Base-by-base conservation (phyloP, 2,797 vertebrate genomes). In the Champsocephalus gunnari region DNA sequence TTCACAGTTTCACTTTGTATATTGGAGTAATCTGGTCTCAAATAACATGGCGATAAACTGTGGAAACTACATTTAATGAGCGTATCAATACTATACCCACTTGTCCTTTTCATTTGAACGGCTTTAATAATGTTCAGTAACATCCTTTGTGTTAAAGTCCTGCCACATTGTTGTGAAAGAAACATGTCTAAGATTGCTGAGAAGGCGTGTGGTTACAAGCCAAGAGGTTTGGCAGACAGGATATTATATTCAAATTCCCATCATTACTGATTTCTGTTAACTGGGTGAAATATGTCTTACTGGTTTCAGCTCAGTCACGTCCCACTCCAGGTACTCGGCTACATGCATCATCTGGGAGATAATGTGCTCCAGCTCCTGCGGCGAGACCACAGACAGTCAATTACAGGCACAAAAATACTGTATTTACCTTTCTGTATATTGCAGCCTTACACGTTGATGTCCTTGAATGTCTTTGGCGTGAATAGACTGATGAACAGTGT, bases 261-360 rank as follows among this genome's bases (percentile, higher is more conserved):
- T 28, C 4, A 50, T 16, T 19, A 32, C 60, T 2, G 16, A 2
- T 14, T 73, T 43, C 12, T 67, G 16, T n/a, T 19, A 9, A 57
- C 5, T 45, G 47, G 3, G 12, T 44, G 5, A 57, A 65, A 43
- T 4, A 28, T 17, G 7, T 75, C 79, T 93, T 94, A 99, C 98
- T 61, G 96, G 97, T 82, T 95, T 98, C 56, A 99, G 95, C 80
- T 99, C 97, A 0, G 97, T 98, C 88, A 98, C 93, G 74, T 99
- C 97, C 97, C 98, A 99, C 76, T 98, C 97, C 78, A 99, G 96
- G 88, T 98, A 98, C 79, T 98, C 97, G 4, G 97, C 98, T 3
- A 98, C 97, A 17, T 97, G 97, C 98, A 99, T 98, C 97, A 98
- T 99, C 92, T 99, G 98, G 77, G 96, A 94, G 84, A 99, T 97